Evolutionary conservation across 2,888 invertebrate species (phyloP), one percentile per base, ranked within the genome.

Genomic region (Melieria picta): DNA sequence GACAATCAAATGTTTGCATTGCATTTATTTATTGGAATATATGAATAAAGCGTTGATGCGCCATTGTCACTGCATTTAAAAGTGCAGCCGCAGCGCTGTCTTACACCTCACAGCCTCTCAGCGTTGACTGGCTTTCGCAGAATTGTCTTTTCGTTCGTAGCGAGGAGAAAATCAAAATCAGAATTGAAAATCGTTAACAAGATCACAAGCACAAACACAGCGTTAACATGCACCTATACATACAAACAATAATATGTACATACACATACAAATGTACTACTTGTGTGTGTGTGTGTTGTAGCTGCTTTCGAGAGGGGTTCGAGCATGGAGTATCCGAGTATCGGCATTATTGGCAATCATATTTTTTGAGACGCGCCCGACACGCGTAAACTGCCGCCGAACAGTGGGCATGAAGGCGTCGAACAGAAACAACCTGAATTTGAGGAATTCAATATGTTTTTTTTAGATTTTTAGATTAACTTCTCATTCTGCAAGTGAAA

Each of bases 1-100:
- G 83, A 80, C 82, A 83, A 83, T 83, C 83, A 82, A 83, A 57
- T 82, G 81, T 83, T 83, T 82, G 83, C 83, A 83, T 83, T 83
- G 81, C 82, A 83, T 83, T 83, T 65, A 71, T 71, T 71, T 82
- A 83, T 83, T 83, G 83, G 83, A 83, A 83, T 83, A 83, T 80
- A 83, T 83, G 83, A 83, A 83, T 83, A 83, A 83, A 82, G 80
- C 82, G 82, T 81, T 72, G 67, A 61, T 67, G 67, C 48, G 50
- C 67, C 67, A 67, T 67, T 67, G 67, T 67, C 67, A 50, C 67
- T 67, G 60, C 67, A 67, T 67, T 67, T 58, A 60, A 67, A 67
- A 61, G 60, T 30, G 30, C 52, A 67, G 62, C 42, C 45, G n/a
- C 16, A 30, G 10, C 9, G 65, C 65, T 50, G 65, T 45, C 65